Evolutionary conservation across 2,888 invertebrate species (phyloP), one percentile per base, ranked within the genome.

Genomic region (Pachydiplax longipennis): DNA sequence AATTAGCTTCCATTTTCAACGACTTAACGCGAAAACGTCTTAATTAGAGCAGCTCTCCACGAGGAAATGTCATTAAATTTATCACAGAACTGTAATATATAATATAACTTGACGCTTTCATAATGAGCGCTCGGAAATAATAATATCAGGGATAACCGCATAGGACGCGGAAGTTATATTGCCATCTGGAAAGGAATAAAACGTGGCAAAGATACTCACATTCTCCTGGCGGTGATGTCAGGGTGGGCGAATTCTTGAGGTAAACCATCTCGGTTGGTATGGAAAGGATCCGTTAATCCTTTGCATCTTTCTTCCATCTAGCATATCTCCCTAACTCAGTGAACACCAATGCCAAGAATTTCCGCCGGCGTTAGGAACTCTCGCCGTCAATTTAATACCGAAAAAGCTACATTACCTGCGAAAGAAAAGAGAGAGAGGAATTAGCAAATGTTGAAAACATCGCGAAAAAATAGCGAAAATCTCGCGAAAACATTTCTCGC

Each of bases 341-440:
- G 37, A 37, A 15, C 37, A 87, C 87, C 87, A 87, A 61, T 87
- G 61, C 61, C 61, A 61, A 61, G 58, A 13, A 87, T 61, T 87
- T 87, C 65, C n/a, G 61, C 61, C 61, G 61, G 87, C 22, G 35
- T 37, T 61, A n/a, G 61, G 13, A 87, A 25, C 22, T 10, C 61
- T 10, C 10, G 37, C 22, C 22, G 15, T 81, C 37, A 61, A 61
- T 5, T 2, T 10, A 53, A 83, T 13, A 53, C 6, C 83, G 8
- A 61, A 18, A 61, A 18, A 13, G 8, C 37, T 37, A 87, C 87
- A 35, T 65, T 87, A 87, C 87, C 87, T 87, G 87, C 37, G 22
- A 87, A 87, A n/a, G 87, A 87, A n/a, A 87, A 31, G 35, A 61
- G 40, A n/a, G 8, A 40, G 10, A 31, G 73, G 31, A 73, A 73